These are phyloP conservation scores for Trissolcus japonicus DNA, from an alignment of 2,888 invertebrate species.

Conservation along the genomic window DNA sequence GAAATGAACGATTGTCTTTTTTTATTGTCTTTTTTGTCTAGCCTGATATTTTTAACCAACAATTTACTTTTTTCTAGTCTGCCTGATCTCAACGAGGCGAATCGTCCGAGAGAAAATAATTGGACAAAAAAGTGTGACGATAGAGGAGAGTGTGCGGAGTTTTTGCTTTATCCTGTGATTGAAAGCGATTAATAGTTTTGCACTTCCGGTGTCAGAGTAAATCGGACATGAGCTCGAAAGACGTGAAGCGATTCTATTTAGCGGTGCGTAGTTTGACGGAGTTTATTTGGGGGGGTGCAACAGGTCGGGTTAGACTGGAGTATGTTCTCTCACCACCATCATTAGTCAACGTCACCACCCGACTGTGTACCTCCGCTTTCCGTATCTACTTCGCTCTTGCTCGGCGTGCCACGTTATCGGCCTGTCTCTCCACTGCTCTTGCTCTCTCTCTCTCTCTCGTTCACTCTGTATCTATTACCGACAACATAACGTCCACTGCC, in stretches of 20 bases:
- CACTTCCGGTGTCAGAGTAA: slow-evolving; percentile 49
- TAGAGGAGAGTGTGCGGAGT: background rate
- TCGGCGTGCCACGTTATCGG: slow-evolving; percentile 51
- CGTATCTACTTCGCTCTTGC: slow-evolving; percentile 57
- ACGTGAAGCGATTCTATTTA: slow-evolving; percentile 58
- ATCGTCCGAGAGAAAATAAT: no score
- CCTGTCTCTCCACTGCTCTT: slow-evolving; percentile 53
- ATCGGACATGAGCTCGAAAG: slow-evolving; percentile 55
- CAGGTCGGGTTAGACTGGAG: slow-evolving; percentile 74
- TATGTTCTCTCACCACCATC: slow-evolving; percentile 76
- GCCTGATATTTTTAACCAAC: background rate
- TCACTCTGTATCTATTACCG: slow-evolving; percentile 68
- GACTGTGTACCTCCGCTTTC: slow-evolving; percentile 53
- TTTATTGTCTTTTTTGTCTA: background rate
- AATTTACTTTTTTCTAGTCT: no score
- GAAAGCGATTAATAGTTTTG: slow-evolving; percentile 44
- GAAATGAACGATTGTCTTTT: no score
- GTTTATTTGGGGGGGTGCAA: slow-evolving; percentile 69
- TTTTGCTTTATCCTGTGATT: slow-evolving; percentile 27
- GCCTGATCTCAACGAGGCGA: background rate
- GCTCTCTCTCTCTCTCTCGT: slow-evolving; percentile 50
- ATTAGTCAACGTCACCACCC: slow-evolving; percentile 64
- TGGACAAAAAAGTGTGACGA: background rate
- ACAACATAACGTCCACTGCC: slow-evolving; percentile 66
- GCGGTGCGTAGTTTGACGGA: slow-evolving; percentile 59